Evolutionary conservation across 2,888 invertebrate genomes (phyloP).

Genomic region (Salpingus planirostris): DNA sequence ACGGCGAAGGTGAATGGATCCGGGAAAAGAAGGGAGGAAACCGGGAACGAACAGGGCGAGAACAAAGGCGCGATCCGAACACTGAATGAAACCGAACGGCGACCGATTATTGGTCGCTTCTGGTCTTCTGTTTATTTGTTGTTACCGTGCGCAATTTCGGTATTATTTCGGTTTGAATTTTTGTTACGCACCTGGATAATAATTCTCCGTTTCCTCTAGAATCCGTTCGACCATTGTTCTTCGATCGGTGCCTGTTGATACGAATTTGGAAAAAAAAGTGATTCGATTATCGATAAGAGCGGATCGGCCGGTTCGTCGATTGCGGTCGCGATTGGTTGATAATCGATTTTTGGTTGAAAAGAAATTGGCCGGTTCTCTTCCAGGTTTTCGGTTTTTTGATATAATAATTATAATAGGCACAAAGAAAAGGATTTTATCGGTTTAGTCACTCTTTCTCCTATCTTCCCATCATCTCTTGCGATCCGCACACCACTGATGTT

Average conservation of each 20-base stretch:
- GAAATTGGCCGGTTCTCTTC: neutral
- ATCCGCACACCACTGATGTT: slow-evolving; percentile 36
- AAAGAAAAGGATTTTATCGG: slow-evolving; percentile 34
- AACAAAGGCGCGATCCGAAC: no score
- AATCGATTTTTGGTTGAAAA: slow-evolving; percentile 1
- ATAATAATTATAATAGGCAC: no score
- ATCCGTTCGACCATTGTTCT: slow-evolving; percentile 56
- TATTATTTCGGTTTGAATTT: no score
- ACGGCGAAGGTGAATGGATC: no score
- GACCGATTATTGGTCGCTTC: no score
- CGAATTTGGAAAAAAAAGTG: neutral
- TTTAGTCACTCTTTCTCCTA: slow-evolving; percentile 34
- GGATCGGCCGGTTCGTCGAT: neutral
- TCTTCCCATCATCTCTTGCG: slow-evolving; percentile 22
- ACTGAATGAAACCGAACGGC: no score
- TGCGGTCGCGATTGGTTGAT: neutral
- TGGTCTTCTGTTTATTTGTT: no score
- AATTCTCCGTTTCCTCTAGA: slow-evolving; percentile 52
- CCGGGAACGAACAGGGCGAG: no score
- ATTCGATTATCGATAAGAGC: neutral
- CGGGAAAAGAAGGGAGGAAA: no score
- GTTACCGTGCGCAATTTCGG: no score
- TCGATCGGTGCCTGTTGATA: neutral
- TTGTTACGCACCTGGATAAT: slow-evolving; percentile 41
- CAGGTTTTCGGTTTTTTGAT: no score